Evolutionary conservation across 1,140 invertebrate genomes (phyloP), one percentile per base, ranked within the genome.

Genomic region (Drosophila virilis): DNA sequence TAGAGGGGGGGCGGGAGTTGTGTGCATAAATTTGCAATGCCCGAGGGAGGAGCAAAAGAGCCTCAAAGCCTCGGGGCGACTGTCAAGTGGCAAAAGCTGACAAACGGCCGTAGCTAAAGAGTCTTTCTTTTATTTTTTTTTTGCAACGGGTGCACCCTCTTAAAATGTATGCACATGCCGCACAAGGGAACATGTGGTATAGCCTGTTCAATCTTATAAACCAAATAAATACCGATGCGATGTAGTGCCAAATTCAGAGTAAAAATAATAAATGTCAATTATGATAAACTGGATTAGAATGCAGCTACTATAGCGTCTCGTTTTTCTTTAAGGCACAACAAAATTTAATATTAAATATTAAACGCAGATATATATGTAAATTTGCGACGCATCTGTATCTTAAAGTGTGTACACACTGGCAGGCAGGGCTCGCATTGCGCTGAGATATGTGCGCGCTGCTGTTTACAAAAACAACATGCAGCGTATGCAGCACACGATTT

Each of bases 401-500:
- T 75, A 72, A 52, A 73, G 73, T 65, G 55, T 66, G 55, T 58
- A 73, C 65, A 74, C 71, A 74, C 57, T 50, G 57, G 42, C 71
- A 60, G 57, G 42, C 71, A 60, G 28, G 57, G 17, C 40, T 68
- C 33, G 57, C 9, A 74, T 73, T 42, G 55, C 40, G 48, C 48
- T 73, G 64, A 73, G 70, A 74, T 66, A 72, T 59, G 45, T 66
- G 45, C 62, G 54, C 62, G 13, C 15, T 58, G 65, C 58, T 74
- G 67, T 82, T 72, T 82, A 74, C 74, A 80, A 89, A 86, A 83
- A 83, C 83, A 67, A 67, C 61, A 66, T 2, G 35, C 55, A 33
- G 60, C 71, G 84, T 80, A 89, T 89, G 84, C 84, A 76, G 85
- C 81, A 88, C 90, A 91, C 90, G 90, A 91, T 91, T 91, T 91